Percentiles rank a stretch among this genome's conserved stretches.
Conservation (phyloP, 2,113 vertebrate genomes). For the Callithrix jacchus region DNA sequence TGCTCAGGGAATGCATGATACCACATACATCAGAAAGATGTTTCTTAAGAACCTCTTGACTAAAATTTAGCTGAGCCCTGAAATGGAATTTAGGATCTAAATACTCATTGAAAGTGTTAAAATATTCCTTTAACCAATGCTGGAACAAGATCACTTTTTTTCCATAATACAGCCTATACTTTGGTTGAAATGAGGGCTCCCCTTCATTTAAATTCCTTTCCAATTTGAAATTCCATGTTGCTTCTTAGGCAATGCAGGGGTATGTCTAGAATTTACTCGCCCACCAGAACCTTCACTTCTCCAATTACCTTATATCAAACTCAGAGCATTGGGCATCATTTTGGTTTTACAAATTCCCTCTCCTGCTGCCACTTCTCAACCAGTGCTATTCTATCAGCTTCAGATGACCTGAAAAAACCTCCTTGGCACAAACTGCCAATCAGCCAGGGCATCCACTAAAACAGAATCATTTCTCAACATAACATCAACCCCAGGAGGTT, state of each 20-base stretch:
- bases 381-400: background rate
- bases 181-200: background rate
- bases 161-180: background rate
- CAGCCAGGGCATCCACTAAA: background rate
- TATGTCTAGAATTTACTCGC: background rate
- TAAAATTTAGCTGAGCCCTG: constrained; percentile 7
- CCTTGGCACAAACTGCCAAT: background rate
- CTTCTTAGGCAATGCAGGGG: background rate
- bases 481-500: background rate
- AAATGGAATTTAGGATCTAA: constrained; percentile 35
- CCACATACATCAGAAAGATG: background rate
- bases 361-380: background rate
- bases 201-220: background rate
- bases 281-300: background rate
- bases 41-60: constrained; percentile 24
- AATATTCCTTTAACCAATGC: background rate
- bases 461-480: background rate
- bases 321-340: background rate
- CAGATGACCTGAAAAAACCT: background rate
- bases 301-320: background rate
- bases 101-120: background rate
- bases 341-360: background rate
- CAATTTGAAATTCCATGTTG: background rate
- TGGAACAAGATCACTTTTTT: background rate
- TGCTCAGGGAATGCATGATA: background rate